Evolutionary conservation across 2,797 vertebrate genomes (phyloP).

Genomic region (Prunella strophiata): DNA sequence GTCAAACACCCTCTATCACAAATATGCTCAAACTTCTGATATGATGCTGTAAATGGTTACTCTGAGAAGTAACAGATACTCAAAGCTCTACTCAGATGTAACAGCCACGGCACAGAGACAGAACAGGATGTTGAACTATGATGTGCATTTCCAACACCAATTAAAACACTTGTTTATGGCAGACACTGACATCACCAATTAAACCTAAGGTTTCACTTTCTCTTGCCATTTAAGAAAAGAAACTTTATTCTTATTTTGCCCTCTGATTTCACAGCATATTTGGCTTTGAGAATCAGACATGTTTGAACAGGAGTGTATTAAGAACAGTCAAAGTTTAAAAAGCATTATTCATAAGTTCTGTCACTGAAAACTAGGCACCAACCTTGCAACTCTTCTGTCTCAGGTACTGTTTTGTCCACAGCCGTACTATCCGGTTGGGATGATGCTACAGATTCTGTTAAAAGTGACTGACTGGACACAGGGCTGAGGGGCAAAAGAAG

Average conservation of each 20-base stretch:
- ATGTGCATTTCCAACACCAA: not conserved
- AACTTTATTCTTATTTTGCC: not conserved
- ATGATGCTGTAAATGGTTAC: not conserved
- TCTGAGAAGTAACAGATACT: not conserved
- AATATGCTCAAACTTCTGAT: not conserved
- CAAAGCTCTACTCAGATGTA: not conserved
- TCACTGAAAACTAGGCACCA: slow-evolving; percentile 6
- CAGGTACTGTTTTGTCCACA: slow-evolving; percentile 77
- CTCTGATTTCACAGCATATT: not conserved
- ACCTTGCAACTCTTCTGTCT: slow-evolving; percentile 84
- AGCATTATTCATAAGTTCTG: not conserved
- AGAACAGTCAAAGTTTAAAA: not conserved
- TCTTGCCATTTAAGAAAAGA: not conserved
- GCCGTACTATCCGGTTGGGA: slow-evolving; percentile 78
- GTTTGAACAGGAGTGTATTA: not conserved
- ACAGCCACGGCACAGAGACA: not conserved
- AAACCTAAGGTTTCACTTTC: not conserved
- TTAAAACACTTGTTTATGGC: not conserved
- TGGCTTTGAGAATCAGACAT: not conserved
- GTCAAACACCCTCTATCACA: not conserved
- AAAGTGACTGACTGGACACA: slow-evolving; percentile 79
- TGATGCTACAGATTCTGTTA: slow-evolving; percentile 79
- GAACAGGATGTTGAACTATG: not conserved
- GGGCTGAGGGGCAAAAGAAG: slow-evolving; percentile 59
- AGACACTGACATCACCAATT: not conserved